These are phyloP conservation scores for Chrysolophus pictus DNA, from an alignment of 2,797 vertebrate species.

Conservation along the genomic window DNA sequence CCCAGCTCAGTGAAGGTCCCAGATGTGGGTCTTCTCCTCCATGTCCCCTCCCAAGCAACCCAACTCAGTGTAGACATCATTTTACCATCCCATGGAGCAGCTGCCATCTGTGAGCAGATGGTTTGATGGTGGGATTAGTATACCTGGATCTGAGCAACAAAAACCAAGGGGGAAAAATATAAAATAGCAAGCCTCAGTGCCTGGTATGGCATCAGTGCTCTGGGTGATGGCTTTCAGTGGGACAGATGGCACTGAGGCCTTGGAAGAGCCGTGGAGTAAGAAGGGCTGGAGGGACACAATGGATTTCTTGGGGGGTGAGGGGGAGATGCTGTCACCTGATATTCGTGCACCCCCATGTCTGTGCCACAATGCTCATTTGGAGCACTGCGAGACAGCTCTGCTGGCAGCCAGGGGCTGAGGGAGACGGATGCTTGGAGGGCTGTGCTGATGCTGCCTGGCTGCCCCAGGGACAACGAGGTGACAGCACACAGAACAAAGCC, in stretches of 20 bases:
- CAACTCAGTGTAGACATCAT: neutral
- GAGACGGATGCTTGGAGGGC: fast-evolving
- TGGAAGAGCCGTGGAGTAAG: neutral
- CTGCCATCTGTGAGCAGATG: neutral
- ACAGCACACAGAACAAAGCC: constrained; percentile 3
- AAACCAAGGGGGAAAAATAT: neutral
- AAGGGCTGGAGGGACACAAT: too few relatives aligned
- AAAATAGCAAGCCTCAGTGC: neutral
- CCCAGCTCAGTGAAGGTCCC: neutral
- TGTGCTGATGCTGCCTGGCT: fast-evolving
- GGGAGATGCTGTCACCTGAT: too few relatives aligned
- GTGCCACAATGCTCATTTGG: neutral
- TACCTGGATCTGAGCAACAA: neutral
- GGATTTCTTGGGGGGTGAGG: too few relatives aligned
- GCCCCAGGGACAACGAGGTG: neutral
- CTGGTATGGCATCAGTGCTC: fast-evolving
- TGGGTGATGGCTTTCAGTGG: neutral
- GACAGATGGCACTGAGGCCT: neutral
- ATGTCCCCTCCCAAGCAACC: neutral
- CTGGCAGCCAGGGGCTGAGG: neutral
- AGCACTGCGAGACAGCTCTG: neutral
- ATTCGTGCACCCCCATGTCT: too few relatives aligned
- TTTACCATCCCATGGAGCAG: neutral
- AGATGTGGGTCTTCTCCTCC: neutral
- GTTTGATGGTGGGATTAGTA: neutral